A percentile compares a stretch with the other conserved stretches of the same genome.
Conservation (phyloP, 1,140 invertebrate genomes). For the Drosophila suzukii region DNA sequence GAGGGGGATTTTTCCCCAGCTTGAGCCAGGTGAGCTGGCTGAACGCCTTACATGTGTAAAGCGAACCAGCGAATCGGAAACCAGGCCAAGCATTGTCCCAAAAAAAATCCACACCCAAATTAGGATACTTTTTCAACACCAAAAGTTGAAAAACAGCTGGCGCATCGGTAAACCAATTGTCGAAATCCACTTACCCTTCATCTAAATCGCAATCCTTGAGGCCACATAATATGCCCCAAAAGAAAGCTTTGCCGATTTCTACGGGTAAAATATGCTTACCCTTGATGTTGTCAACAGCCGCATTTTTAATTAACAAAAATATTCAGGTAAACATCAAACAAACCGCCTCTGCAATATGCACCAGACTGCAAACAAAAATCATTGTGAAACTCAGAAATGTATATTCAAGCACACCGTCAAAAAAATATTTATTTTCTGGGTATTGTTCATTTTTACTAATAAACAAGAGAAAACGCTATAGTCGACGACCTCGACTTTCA, state of each 20-base stretch:
- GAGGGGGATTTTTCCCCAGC: conserved; percentile 2
- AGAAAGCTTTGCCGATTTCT: too few relatives aligned
- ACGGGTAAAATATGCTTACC: conserved; percentile 27
- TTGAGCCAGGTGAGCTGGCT: conserved; percentile 35
- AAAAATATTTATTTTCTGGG: background rate
- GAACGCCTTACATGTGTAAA: conserved; percentile 49
- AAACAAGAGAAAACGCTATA: too few relatives aligned
- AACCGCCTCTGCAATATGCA: conserved; percentile 3
- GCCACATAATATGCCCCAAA: background rate
- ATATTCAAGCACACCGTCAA: background rate
- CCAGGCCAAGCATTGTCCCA: background rate
- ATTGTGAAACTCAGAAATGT: background rate
- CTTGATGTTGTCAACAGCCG: conserved; percentile 12
- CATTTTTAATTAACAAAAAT: background rate
- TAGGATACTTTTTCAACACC: background rate
- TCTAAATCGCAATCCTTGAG: conserved; percentile 6
- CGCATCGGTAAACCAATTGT: background rate
- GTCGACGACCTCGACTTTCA: too few relatives aligned
- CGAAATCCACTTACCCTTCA: background rate
- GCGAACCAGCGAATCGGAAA: conserved; percentile 29
- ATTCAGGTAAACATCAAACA: conserved; percentile 2
- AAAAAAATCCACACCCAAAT: background rate
- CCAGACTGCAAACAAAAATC: background rate
- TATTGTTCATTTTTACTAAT: too few relatives aligned
- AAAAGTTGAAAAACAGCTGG: background rate